Evolutionary conservation across 2,888 invertebrate species (phyloP), one percentile per base, ranked within the genome.

Genomic region (Marronus borbonicus): DNA sequence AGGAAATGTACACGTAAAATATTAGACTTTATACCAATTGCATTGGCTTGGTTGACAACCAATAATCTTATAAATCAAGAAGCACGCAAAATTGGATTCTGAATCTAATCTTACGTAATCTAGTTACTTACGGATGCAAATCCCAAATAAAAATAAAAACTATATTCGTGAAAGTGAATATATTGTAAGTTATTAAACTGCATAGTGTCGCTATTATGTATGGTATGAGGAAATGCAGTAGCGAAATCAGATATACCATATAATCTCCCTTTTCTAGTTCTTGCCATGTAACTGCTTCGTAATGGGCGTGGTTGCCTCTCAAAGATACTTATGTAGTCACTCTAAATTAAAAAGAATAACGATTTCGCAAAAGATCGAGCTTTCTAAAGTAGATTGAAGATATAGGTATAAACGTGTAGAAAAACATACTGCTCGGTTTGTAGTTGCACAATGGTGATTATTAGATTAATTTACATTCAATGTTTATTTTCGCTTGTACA

Each of bases 301-400:
- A 28, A 2, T 17, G 39, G 70, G 55, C 55, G 39, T 20, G 72
- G 52, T 14, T 3, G 17, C 58, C 17, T n/a, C 72, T 39, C 17
- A 39, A 12, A 39, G 72, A 17, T 72, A 28, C 36, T 17, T 39
- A 58, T 20, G 17, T 24, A 44, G 7, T 68, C 5, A 31, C 0
- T 31, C 31, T 0, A 31, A 31, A 31, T 55, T 39, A 72, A 72
- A 72, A 44, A 44, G 44, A 44, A 72, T 72, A 20, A 12, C 39
- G 39, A 72, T 72, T 72, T 72, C 72, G 44, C 72, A 58, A 72
- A 72, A 50, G 68, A 50, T 28, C 28, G 7, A 36, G 60, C 72
- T 72, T 72, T 72, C 72, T 72, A 72, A 72, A 36, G 4, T 70
- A 70, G 55, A 58, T 55, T 58, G 58, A 62, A 62, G 62, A 44